phyloP scores from a whole-genome alignment of 1,140 invertebrate species.

The Sitodiplosis mosellana region DNA sequence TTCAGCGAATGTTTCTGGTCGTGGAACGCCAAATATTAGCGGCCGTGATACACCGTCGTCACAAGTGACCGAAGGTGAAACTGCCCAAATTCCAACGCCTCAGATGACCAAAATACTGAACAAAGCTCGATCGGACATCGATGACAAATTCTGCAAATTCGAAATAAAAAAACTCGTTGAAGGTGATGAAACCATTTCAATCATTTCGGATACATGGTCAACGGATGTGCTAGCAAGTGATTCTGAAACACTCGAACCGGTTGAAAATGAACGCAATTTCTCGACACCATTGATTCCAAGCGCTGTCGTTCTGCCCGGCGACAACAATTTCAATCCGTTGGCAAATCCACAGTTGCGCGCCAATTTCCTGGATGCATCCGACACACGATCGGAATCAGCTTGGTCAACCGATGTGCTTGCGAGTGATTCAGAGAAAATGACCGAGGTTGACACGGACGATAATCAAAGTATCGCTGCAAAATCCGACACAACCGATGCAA shows the following conservation, averaged over 20 bases:
- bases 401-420: conserved; percentile 95
- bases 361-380: conserved; percentile 47
- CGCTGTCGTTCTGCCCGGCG: conserved; percentile 21
- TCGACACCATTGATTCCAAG: conserved; percentile 23
- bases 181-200: conserved; percentile 83
- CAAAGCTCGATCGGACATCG: conserved; percentile 76
- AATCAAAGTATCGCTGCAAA: conserved; percentile 49
- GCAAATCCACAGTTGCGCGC: conserved; percentile 2
- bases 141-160: conserved; percentile 98
- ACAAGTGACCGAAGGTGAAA: conserved; percentile 66
- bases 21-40: conserved; percentile 54
- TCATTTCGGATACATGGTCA: conserved; percentile 94
- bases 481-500: conserved; percentile 44
- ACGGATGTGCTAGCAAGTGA: conserved; percentile 91
- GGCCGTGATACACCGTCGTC: conserved; percentile 90
- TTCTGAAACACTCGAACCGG: conserved; percentile 67
- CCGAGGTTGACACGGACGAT: conserved; percentile 72
- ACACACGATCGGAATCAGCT: conserved; percentile 81
- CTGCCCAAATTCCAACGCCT: conserved; percentile 26
- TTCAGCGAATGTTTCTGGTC: conserved; percentile 84
- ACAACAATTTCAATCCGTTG: conserved; percentile 19
- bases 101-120: conserved; percentile 41
- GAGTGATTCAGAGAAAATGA: conserved; percentile 82
- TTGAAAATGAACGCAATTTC: conserved; percentile 34
- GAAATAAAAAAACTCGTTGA: conserved; percentile 79